These are phyloP conservation scores for Acrobasis consociella DNA, from an alignment of 2,888 invertebrate genomes.

Conservation along the genomic window DNA sequence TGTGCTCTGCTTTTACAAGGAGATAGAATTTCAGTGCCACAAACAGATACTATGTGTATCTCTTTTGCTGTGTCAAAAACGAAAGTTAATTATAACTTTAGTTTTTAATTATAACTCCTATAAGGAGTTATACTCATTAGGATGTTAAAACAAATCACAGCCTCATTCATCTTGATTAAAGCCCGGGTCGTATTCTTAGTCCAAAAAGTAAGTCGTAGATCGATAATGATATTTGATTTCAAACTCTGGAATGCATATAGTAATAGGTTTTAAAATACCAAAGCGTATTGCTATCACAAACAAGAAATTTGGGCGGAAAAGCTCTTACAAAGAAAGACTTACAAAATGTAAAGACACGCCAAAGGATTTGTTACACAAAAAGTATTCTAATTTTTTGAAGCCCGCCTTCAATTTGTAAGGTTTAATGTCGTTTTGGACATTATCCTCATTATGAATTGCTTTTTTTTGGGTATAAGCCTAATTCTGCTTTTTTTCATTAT, in stretches of 20 bases:
- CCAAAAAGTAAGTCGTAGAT: neutral
- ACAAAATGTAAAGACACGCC: conserved; percentile 7
- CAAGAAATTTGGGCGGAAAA: neutral
- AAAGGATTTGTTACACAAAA: conserved; percentile 3
- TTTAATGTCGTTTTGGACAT: conserved; percentile 15
- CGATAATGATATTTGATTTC: neutral
- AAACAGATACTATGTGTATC: no score
- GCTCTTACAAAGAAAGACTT: conserved; percentile 8
- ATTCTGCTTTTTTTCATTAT: neutral
- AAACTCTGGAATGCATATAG: neutral
- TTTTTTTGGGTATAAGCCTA: neutral
- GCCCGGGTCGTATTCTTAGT: no score
- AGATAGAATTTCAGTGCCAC: no score
- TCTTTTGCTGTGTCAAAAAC: no score
- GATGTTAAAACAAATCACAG: no score
- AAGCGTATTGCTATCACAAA: neutral
- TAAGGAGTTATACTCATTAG: no score
- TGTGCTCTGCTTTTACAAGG: no score
- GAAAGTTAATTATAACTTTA: no score
- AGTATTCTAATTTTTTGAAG: conserved; percentile 18
- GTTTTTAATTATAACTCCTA: no score
- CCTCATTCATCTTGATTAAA: no score
- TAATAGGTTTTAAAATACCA: conserved; percentile 1
- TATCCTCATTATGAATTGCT: conserved; percentile 17
- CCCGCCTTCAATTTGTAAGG: conserved; percentile 15